Conservation (phyloP, 2,888 invertebrate species). For the Chaetogeoica ovagalla region DNA sequence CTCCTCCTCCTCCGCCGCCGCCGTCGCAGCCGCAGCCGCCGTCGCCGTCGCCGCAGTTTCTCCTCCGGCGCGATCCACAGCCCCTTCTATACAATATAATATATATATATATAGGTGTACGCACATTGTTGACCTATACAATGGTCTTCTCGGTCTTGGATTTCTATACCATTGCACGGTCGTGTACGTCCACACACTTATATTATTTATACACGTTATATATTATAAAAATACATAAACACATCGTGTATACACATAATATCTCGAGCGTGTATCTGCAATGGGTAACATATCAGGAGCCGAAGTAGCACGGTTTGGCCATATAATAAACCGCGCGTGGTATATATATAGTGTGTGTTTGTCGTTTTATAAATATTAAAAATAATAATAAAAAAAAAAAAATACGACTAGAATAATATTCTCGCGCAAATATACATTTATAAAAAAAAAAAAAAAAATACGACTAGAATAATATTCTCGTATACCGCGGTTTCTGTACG, state of each 20-base stretch:
- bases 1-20: background rate
- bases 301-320: slow-evolving; percentile 6
- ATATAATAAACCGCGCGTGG: slow-evolving; percentile 36
- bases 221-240: slow-evolving; percentile 10
- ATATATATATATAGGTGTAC: background rate
- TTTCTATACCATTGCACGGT: slow-evolving; percentile 19
- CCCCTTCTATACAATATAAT: slow-evolving; percentile 17
- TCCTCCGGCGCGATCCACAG: background rate
- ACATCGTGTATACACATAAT: background rate
- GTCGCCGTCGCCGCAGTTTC: background rate
- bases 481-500: too few species aligned
- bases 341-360: background rate
- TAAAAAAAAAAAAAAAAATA: too few species aligned
- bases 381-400: too few species aligned
- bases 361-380: too few species aligned
- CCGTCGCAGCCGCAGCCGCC: background rate
- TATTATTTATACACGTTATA: slow-evolving; percentile 22
- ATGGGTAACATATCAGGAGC: slow-evolving; percentile 5
- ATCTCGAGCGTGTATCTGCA: slow-evolving; percentile 47
- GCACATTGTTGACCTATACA: slow-evolving; percentile 50
- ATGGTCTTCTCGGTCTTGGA: slow-evolving; percentile 38
- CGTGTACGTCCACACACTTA: background rate
- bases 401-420: too few species aligned
- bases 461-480: too few species aligned
- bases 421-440: too few species aligned